phyloP scores from a whole-genome alignment of 1,140 invertebrate species.

The Papilio dardanus region DNA sequence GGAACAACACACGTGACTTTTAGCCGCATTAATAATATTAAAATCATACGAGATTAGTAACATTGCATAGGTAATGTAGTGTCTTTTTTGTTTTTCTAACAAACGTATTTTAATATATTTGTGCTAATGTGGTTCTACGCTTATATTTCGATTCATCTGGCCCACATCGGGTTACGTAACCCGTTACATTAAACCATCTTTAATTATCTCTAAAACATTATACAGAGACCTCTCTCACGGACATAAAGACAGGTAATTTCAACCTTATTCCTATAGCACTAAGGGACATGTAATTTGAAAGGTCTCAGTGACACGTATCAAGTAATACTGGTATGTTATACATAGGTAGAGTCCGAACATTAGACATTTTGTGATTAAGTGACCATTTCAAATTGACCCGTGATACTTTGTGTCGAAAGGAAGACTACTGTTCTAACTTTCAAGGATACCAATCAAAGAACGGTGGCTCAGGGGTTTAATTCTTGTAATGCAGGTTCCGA shows the following conservation, averaged over 20 bases:
- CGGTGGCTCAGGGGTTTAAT: no score
- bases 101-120: no score
- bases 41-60: no score
- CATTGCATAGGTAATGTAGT: no score
- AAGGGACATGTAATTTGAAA: not conserved
- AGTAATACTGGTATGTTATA: not conserved
- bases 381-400: conserved; percentile 30
- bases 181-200: conserved; percentile 38
- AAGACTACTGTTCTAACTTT: conserved; percentile 9
- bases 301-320: not conserved
- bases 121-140: conserved; percentile 16
- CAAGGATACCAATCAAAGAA: not conserved
- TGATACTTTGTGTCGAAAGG: conserved; percentile 7
- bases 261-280: not conserved
- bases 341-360: conserved; percentile 7
- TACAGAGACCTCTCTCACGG: conserved; percentile 27
- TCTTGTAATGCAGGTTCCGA: no score
- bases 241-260: not conserved
- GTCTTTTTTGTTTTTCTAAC: no score
- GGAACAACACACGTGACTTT: no score
- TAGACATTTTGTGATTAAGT: conserved; percentile 20
- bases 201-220: conserved; percentile 21
- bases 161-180: conserved; percentile 31
- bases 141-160: conserved; percentile 27
- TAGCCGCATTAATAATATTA: no score